Evolutionary conservation across 2,797 vertebrate genomes (phyloP), one percentile per base, ranked within the genome.

Genomic region (Odontamblyopus lacepedii): DNA sequence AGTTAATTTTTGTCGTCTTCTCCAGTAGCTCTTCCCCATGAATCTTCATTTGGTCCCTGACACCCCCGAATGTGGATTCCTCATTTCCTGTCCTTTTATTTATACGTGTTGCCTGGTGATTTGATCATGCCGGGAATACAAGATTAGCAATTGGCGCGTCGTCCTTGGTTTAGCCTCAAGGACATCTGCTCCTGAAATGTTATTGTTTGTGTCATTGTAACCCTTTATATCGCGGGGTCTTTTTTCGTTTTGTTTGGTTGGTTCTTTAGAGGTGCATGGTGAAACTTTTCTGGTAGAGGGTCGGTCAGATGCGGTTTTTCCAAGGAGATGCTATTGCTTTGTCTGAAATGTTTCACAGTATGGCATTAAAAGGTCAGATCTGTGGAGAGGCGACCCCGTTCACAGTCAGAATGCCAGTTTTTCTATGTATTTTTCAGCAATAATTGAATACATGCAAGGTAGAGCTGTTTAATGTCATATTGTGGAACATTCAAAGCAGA

Each of bases 11-110:
- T 95, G 91, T 94, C 87, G 93, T 93, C 93, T 94, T 94, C 94
- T 89, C 91, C 88, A 68, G 79, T 60, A 85, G 88, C 93, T 94
- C 94, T 95, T 95, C 94, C 95, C 95, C 95, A 96, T 95, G 95
- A 96, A 96, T 96, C 95, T 96, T 96, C 95, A 96, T 96, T 96
- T 96, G 85, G 93, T 92, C 73, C 87, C 95, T 96, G 95, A 96
- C 96, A 96, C 95, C 93, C 95, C 95, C 95, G 94, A 96, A 96
- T 96, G 95, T 95, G 95, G 96, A 96, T 96, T 96, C 95, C 95
- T 95, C 95, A 96, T 96, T 96, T 96, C 95, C 95, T 95, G 94
- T 94, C 94, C 95, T 95, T 96, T 96, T 96, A 97, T 96, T 96
- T 96, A 94, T 96, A 95, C 95, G 94, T 95, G 95, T 96, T 95